These are phyloP conservation scores for Paratilapia polleni DNA, from an alignment of 2,113 vertebrate species.

Conservation along the genomic window DNA sequence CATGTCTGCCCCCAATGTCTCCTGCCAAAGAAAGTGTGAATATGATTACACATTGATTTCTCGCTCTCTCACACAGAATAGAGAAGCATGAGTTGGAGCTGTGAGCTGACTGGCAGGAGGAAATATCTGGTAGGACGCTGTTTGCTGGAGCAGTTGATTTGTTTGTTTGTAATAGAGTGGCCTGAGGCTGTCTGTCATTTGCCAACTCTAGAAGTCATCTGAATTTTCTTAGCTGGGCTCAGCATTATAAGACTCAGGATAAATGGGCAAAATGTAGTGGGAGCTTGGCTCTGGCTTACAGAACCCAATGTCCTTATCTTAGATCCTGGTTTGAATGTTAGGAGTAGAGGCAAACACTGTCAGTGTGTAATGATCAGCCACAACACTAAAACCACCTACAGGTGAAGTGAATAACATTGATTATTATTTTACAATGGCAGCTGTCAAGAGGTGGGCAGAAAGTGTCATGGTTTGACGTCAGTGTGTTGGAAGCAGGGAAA, in stretches of 20 bases:
- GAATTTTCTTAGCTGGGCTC: constrained; percentile 38
- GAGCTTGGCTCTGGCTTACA: constrained; percentile 7
- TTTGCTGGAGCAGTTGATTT: constrained; percentile 63
- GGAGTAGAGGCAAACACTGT: background rate
- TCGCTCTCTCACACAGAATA: constrained; percentile 48
- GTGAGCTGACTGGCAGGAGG: constrained; percentile 38
- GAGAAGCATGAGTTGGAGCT: constrained; percentile 45
- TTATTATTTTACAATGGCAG: background rate
- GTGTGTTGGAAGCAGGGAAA: background rate
- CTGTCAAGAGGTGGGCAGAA: background rate
- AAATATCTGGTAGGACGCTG: constrained; percentile 49
- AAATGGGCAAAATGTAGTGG: constrained; percentile 26
- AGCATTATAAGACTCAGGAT: constrained; percentile 16
- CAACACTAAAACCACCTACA: constrained; percentile 5
- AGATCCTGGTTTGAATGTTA: background rate
- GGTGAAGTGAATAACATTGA: background rate
- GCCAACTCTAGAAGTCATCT: constrained; percentile 48
- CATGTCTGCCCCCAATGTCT: constrained; percentile 28
- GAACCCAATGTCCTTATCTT: constrained; percentile 22
- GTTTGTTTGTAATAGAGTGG: constrained; percentile 66
- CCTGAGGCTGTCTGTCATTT: constrained; percentile 50
- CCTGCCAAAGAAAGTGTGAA: constrained; percentile 52
- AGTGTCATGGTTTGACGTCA: background rate
- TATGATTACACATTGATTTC: constrained; percentile 74
- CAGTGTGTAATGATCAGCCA: background rate